phyloP scores from a whole-genome alignment of 2,797 vertebrate genomes.

The Chloroceryle amazona region DNA sequence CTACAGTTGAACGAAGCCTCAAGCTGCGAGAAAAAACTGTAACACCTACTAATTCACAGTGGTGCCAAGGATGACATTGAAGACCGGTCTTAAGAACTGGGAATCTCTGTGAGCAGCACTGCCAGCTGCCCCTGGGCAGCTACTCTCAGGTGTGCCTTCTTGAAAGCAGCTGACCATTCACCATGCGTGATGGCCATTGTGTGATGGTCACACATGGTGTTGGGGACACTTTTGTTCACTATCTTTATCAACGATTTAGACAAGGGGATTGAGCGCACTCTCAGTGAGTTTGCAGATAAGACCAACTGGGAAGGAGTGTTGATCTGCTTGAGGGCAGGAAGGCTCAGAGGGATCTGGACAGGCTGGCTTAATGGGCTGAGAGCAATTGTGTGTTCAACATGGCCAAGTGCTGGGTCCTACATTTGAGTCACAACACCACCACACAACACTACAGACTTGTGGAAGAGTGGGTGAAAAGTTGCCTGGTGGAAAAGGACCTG shows the following conservation, averaged over 20 bases:
- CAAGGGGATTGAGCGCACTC: fast-evolving
- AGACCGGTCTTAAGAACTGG: background rate
- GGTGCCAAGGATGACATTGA: background rate
- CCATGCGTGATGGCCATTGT: too few species aligned
- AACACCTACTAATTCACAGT: background rate
- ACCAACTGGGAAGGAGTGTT: background rate
- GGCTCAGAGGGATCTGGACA: background rate
- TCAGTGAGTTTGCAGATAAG: background rate
- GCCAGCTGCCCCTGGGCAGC: background rate
- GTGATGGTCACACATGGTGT: fast-evolving
- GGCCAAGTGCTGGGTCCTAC: fast-evolving
- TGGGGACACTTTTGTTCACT: background rate
- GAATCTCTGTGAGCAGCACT: background rate
- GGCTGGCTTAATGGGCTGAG: fast-evolving
- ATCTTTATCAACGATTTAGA: background rate
- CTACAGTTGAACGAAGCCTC: background rate
- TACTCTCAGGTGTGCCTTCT: background rate
- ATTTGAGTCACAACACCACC: background rate
- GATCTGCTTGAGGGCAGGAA: background rate
- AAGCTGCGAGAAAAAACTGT: background rate
- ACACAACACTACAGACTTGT: background rate
- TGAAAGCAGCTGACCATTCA: background rate
- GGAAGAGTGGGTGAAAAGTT: background rate
- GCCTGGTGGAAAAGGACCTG: fast-evolving
- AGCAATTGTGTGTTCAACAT: background rate